Evolutionary conservation across 1,140 invertebrate genomes (phyloP), one percentile per base, ranked within the genome.

Genomic region (Trialeurodes vaporariorum): DNA sequence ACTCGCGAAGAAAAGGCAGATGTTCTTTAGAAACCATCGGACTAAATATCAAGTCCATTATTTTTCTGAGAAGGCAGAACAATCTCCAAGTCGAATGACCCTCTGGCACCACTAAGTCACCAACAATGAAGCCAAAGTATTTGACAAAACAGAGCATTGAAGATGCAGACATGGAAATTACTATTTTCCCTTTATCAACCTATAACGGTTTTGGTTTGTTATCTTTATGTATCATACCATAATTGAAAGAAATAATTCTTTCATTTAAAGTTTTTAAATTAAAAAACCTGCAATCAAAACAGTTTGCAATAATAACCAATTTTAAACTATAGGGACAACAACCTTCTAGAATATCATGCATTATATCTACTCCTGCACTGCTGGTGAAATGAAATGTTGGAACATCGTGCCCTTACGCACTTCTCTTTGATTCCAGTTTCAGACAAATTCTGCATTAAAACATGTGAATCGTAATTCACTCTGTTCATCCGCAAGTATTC

Each of bases 281-380:
- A 61, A 66, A 66, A n/a, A n/a, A 60, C 2, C 61, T 66, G 1
- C 27, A 22, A n/a, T n/a, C 27, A n/a, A 26, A 26, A n/a, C 59
- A 22, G n/a, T 27, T 59, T 22, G 17, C 0, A 59, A 25, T 59
- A 26, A 68, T 64, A 1, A 65, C 17, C 13, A 59, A 11, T 58
- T 24, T 63, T 25, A 68, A 26, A 21, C 25, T 63, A 60, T 59
- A 64, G 11, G n/a, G 27, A 61, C 40, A 58, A 5, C 80, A 79
- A 60, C 81, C 81, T 67, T 80, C 81, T 69, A 79, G 78, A 26
- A 72, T 82, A 59, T 78, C 80, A 62, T 81, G 81, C 71, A 79
- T 82, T 62, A 82, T 61, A 62, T 69, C 68, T 58, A 66, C 64
- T 21, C n/a, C 26, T 27, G 40, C 25, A 27, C 61, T 66, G 24